phyloP scores from a whole-genome alignment of 2,888 invertebrate species.

The Globia sparganii region DNA sequence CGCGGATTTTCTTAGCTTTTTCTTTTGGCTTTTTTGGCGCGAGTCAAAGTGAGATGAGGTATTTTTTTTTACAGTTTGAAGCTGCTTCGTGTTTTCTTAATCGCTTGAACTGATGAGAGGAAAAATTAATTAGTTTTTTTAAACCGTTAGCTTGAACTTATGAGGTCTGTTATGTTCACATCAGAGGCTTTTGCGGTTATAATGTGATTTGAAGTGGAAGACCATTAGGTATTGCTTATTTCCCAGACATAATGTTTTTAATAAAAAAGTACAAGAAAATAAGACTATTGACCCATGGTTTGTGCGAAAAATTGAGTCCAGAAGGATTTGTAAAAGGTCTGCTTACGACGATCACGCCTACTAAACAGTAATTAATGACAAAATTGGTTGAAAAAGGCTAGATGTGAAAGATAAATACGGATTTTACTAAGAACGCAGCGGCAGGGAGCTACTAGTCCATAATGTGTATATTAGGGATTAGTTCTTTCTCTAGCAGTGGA shows the following conservation, averaged over 20 bases:
- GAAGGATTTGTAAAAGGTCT: not conserved
- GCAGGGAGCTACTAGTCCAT: too few species aligned
- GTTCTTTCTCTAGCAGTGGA: too few species aligned
- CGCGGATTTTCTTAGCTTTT: conserved; percentile 11
- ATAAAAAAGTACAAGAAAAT: not conserved
- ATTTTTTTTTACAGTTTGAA: conserved; percentile 14
- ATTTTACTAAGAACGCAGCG: too few species aligned
- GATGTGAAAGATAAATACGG: not conserved
- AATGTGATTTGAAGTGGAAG: not conserved
- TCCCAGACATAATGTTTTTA: too few species aligned
- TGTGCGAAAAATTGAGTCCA: not conserved
- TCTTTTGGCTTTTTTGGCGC: conserved; percentile 13
- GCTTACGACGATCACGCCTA: not conserved
- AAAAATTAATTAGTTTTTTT: not conserved
- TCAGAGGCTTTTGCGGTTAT: not conserved
- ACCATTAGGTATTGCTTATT: not conserved
- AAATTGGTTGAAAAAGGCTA: not conserved
- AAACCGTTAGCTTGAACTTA: not conserved
- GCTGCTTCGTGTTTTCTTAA: not conserved
- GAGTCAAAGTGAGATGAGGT: not conserved
- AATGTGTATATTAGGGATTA: too few species aligned
- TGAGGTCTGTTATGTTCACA: not conserved
- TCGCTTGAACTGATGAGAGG: not conserved
- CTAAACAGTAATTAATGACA: not conserved
- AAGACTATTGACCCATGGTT: not conserved